A percentile compares a stretch with the other conserved stretches of the same genome.
These are phyloP conservation scores for Epinotia ramella DNA, from an alignment of 2,888 invertebrate species.

Conservation along the genomic window DNA sequence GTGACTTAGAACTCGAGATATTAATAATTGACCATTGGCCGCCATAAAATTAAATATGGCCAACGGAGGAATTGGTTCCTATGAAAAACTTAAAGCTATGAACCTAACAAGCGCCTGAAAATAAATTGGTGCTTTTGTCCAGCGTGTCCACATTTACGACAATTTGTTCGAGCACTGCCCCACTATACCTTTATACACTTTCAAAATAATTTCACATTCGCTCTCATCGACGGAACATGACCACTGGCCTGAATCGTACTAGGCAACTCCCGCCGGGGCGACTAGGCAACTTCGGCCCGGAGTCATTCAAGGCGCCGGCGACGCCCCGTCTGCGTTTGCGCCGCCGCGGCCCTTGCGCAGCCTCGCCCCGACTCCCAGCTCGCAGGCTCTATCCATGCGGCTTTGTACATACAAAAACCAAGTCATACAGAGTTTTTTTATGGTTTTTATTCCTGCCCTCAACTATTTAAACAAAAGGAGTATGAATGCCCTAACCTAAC, in stretches of 20 bases:
- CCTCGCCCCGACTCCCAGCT: neutral
- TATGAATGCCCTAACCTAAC: neutral
- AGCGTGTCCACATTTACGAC: too few relatives aligned
- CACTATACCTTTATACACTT: neutral
- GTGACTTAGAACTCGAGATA: too few relatives aligned
- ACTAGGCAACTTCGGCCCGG: too few relatives aligned
- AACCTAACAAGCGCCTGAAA: too few relatives aligned
- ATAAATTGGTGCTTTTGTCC: too few relatives aligned
- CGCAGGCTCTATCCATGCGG: neutral
- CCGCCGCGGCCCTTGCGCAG: slow-evolving; percentile 53
- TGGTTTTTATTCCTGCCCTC: neutral
- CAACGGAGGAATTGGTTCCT: too few relatives aligned
- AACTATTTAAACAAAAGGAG: neutral
- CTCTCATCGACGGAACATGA: neutral
- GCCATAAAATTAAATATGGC: too few relatives aligned
- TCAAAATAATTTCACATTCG: neutral
- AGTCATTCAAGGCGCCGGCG: slow-evolving; percentile 45
- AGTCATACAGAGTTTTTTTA: neutral
- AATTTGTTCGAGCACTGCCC: too few relatives aligned
- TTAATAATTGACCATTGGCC: too few relatives aligned
- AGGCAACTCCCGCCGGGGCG: neutral
- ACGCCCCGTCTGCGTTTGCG: slow-evolving; percentile 54
- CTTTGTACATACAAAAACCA: neutral
- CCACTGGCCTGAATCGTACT: neutral
- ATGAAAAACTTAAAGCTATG: too few relatives aligned